Conservation (phyloP, 2,797 vertebrate species). For the Knipowitschia caucasica region DNA sequence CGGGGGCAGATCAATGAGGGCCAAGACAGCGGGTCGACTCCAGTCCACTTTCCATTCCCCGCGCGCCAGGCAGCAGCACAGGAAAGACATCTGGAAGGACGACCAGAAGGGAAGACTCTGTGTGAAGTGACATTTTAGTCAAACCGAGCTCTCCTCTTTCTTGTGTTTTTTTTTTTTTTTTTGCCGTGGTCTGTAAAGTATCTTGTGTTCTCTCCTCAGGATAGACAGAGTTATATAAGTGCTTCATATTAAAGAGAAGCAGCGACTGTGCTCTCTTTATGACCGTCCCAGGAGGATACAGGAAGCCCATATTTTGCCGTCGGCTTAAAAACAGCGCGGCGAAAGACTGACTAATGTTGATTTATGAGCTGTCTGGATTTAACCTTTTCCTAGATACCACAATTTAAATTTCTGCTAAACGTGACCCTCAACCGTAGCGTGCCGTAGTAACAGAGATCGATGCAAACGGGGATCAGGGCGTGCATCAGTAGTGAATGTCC, state of each 20-base stretch:
- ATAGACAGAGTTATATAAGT: conserved; percentile 38
- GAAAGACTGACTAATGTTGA: conserved; percentile 7
- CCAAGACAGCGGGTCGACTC: conserved; percentile 50
- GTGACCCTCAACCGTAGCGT: conserved; percentile 19
- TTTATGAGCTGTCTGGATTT: conserved; percentile 15
- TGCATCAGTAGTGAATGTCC: background rate
- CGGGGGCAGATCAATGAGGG: conserved; percentile 47
- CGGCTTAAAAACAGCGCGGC: conserved; percentile 26
- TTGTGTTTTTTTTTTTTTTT: too few relatives aligned
- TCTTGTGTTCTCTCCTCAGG: conserved; percentile 18
- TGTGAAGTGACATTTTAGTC: conserved; percentile 13
- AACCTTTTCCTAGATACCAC: conserved; percentile 26
- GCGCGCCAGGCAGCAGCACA: conserved; percentile 39
- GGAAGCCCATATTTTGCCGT: conserved; percentile 19
- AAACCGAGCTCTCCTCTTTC: conserved; percentile 1
- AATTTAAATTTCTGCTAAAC: conserved; percentile 16
- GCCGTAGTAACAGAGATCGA: conserved; percentile 10
- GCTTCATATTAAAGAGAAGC: conserved; percentile 21
- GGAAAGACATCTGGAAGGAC: conserved; percentile 5
- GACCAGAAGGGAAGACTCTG: conserved; percentile 5
- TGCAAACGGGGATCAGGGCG: background rate
- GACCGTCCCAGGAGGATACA: conserved; percentile 24
- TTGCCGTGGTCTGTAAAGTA: conserved; percentile 6
- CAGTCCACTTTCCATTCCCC: conserved; percentile 53
- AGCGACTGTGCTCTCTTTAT: conserved; percentile 28